Conservation (phyloP, 2,888 invertebrate species). For the Tetragonisca angustula region DNA sequence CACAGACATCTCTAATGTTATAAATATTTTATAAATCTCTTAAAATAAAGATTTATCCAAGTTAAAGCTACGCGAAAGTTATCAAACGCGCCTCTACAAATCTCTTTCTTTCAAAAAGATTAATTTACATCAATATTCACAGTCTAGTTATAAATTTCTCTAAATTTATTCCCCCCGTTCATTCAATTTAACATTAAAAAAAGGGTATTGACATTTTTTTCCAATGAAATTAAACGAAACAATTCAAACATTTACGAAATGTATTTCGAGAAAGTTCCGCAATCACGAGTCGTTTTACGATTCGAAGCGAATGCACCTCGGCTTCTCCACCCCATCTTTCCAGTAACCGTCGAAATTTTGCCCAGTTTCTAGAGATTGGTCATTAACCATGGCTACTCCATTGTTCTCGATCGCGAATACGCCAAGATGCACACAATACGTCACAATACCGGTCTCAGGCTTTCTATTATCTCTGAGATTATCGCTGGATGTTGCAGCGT, state of each 20-base stretch:
- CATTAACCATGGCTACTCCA: constrained; percentile 73
- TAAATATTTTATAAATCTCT: too few relatives aligned
- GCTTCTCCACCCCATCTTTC: constrained; percentile 43
- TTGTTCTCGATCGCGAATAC: constrained; percentile 75
- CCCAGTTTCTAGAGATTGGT: constrained; percentile 73
- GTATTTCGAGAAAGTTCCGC: not conserved
- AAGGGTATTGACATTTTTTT: too few relatives aligned
- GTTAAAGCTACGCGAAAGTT: too few relatives aligned
- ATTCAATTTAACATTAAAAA: not conserved
- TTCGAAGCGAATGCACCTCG: constrained; percentile 37
- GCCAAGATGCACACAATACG: constrained; percentile 73
- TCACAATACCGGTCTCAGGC: constrained; percentile 71
- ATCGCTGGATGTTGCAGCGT: constrained; percentile 65
- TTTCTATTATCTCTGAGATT: constrained; percentile 75
- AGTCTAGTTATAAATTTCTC: not conserved
- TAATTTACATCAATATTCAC: not conserved
- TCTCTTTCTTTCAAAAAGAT: too few relatives aligned
- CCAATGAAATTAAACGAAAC: too few relatives aligned
- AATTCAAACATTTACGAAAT: too few relatives aligned
- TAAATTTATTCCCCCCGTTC: not conserved
- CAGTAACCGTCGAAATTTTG: constrained; percentile 64
- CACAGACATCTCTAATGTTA: too few relatives aligned
- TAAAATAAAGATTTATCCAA: too few relatives aligned
- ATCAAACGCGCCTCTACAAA: too few relatives aligned
- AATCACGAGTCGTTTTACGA: constrained; percentile 26